phyloP scores from a whole-genome alignment of 1,140 invertebrate species.

The Aphaenogaster floridana region DNA sequence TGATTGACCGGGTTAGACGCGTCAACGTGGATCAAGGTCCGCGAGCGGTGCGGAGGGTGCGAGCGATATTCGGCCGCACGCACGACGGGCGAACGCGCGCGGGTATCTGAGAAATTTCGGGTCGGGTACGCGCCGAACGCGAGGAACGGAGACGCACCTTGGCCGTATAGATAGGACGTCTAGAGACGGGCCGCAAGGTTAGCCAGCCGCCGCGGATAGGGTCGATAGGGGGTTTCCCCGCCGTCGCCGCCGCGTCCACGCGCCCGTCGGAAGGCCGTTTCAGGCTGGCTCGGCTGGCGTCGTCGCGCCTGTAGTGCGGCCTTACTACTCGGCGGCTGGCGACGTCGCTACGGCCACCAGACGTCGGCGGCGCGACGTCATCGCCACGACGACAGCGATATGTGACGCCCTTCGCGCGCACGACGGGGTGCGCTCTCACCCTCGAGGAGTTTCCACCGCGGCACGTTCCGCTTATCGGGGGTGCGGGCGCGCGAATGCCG shows the following conservation, averaged over 20 bases:
- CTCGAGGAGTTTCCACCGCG: constrained; percentile 40
- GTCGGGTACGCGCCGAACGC: neutral
- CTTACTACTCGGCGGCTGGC: constrained; percentile 36
- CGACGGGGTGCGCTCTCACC: constrained; percentile 15
- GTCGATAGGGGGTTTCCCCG: constrained; percentile 58
- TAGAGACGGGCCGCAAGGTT: constrained; percentile 61
- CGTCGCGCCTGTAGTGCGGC: constrained; percentile 28
- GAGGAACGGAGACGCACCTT: constrained; percentile 20
- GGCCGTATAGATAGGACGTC: constrained; percentile 35
- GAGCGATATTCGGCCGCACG: neutral
- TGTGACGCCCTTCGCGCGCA: constrained; percentile 53
- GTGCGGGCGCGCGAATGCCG: constrained; percentile 58
- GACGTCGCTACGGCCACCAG: constrained; percentile 19
- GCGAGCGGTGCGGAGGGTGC: neutral
- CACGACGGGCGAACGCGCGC: neutral
- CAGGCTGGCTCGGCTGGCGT: constrained; percentile 21
- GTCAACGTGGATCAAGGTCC: constrained; percentile 61
- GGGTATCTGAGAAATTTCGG: neutral
- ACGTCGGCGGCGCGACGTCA: constrained; percentile 46
- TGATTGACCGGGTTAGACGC: constrained; percentile 62
- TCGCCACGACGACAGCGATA: constrained; percentile 56
- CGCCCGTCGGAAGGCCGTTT: constrained; percentile 47
- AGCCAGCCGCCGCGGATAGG: constrained; percentile 53
- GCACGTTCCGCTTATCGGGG: constrained; percentile 40
- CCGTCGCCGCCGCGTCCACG: constrained; percentile 39